phyloP scores from a whole-genome alignment of 2,113 vertebrate genomes.

The Crotalus tigris region DNA sequence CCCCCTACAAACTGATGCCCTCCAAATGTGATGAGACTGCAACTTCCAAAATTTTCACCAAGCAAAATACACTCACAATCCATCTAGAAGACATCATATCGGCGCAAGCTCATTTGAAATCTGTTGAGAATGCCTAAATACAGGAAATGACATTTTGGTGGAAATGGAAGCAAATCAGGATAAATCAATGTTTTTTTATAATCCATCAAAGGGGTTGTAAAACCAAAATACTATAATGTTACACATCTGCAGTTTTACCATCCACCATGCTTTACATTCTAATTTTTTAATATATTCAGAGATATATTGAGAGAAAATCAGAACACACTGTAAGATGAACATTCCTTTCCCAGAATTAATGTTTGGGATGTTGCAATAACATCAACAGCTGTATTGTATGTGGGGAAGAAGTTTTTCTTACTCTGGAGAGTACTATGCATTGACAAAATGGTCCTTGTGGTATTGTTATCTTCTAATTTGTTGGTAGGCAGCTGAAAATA shows the following conservation, averaged over 20 bases:
- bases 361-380: not conserved
- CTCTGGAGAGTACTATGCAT: conserved; percentile 5
- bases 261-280: not conserved
- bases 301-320: not conserved
- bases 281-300: not conserved
- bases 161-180: not conserved
- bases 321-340: not conserved
- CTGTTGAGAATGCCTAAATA: not conserved
- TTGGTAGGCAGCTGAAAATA: not conserved
- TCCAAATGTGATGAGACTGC: not conserved
- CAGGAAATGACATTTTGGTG: not conserved
- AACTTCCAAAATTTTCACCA: not conserved
- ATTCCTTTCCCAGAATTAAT: not conserved
- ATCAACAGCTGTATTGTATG: not conserved
- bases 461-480: conserved; percentile 28
- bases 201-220: not conserved
- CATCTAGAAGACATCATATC: not conserved
- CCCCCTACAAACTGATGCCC: not conserved
- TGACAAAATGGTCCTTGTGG: not conserved
- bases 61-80: not conserved
- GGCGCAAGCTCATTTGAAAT: not conserved
- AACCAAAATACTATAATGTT: not conserved
- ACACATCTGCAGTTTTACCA: not conserved
- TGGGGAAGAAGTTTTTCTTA: not conserved
- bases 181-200: not conserved